Evolutionary conservation across 2,797 vertebrate species (phyloP), one percentile per base, ranked within the genome.

Genomic region (Clarias fuscus): DNA sequence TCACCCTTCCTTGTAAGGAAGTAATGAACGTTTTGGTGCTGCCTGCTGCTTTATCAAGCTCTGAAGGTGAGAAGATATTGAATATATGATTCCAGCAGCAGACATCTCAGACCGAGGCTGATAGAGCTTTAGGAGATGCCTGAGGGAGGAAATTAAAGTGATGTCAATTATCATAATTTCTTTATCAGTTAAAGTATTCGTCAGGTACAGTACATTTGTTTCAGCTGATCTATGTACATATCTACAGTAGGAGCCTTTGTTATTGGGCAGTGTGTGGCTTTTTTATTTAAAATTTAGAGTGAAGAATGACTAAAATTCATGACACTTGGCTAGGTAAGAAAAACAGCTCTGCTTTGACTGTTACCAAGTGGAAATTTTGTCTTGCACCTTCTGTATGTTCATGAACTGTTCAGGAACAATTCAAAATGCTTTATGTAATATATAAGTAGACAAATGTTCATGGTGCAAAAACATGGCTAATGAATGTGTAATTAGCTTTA

Each of bases 1-100:
- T 95, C 91, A 98, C 90, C 95, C 94, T 13, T 93, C 91, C 72
- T 94, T 92, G 73, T 95, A 93, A 27, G 93, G 95, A 88, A 98
- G 95, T 86, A 97, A 94, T 1, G 96, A 96, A 40, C 95, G 94
- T 91, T 92, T 93, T 84, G 1, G 73, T 56, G n/a, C 27, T 97
- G 96, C 0, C 94, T 91, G 81, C 27, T 8, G 1, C 48, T 90
- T 94, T 61, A 97, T 94, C 17, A 95, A 88, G 33, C 86, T 94
- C 90, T 95, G 95, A 88, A 97, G 91, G 84, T 92, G 91, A 0
- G 94, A 93, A 59, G 95, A 89, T 22, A 93, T 91, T 2, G 92
- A 90, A 59, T 90, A 20, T 68, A 92, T 83, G 53, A 93, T 77
- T 90, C 90, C 91, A 76, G 89, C 22, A 22, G 89, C n/a, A 22